A percentile compares a stretch with the other conserved stretches of the same genome.
phyloP scores from a whole-genome alignment of 2,888 invertebrate genomes.

The Phyto melanocephala region DNA sequence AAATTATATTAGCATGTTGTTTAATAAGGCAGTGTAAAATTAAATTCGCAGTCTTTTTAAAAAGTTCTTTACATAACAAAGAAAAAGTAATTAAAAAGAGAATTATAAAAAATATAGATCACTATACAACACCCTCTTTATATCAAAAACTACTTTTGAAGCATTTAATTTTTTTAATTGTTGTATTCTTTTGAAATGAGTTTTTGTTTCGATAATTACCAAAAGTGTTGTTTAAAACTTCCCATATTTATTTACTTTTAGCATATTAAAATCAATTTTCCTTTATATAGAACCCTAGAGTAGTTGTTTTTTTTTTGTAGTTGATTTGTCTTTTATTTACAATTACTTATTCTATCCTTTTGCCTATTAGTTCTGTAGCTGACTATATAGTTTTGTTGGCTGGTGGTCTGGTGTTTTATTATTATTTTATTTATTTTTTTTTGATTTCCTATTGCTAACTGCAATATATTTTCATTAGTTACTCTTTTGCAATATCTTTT shows the following conservation, averaged over 20 bases:
- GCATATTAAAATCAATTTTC: background rate
- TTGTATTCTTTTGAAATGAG: no score
- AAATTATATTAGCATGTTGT: no score
- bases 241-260: conserved; percentile 1
- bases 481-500: background rate
- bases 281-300: background rate
- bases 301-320: conserved; percentile 2
- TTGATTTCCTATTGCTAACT: conserved; percentile 38
- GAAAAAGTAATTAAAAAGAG: no score
- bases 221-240: background rate
- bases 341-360: background rate
- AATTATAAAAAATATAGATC: no score
- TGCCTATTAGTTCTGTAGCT: conserved; percentile 27
- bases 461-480: conserved; percentile 54
- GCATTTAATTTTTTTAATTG: no score
- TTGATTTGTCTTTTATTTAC: background rate
- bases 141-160: no score
- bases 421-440: conserved; percentile 3
- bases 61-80: no score
- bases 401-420: conserved; percentile 49
- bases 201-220: no score
- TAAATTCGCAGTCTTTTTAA: no score
- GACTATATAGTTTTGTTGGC: conserved; percentile 22
- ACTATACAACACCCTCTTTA: no score
- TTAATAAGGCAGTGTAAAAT: no score